Evolutionary conservation across 2,888 invertebrate species (phyloP).

Genomic region (Trichopoda pennipes): DNA sequence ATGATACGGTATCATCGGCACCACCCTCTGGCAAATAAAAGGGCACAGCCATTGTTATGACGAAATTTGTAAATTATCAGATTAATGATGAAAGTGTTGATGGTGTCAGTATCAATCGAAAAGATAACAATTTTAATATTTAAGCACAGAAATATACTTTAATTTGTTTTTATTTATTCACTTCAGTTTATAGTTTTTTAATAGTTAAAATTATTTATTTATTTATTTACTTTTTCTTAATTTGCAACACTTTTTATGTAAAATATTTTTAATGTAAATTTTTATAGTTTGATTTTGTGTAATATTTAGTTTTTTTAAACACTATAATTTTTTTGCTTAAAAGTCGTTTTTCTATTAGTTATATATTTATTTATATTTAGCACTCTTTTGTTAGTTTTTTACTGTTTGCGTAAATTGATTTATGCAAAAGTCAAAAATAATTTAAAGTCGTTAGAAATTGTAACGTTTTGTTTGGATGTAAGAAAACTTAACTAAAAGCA

Average conservation of each 20-base stretch:
- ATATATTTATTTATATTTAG: constrained; percentile 25
- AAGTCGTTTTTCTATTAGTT: constrained; percentile 43
- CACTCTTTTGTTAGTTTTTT: constrained; percentile 53
- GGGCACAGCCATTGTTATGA: constrained; percentile 80
- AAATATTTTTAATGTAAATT: background rate
- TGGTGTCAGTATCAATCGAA: constrained; percentile 45
- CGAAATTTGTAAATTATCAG: constrained; percentile 41
- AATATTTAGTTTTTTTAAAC: constrained; percentile 5
- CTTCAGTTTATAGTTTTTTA: constrained; percentile 24
- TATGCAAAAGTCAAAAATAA: constrained; percentile 55
- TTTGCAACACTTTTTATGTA: constrained; percentile 3
- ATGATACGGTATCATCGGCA: constrained; percentile 77
- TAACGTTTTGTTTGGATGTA: constrained; percentile 40
- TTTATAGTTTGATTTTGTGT: background rate
- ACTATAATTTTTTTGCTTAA: constrained; percentile 37
- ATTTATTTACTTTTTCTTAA: constrained; percentile 1
- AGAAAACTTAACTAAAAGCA: constrained; percentile 73
- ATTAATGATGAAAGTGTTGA: constrained; percentile 52
- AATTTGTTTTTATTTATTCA: constrained; percentile 39
- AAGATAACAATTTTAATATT: constrained; percentile 47
- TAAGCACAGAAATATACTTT: constrained; percentile 41
- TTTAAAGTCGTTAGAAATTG: constrained; percentile 49
- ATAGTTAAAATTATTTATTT: background rate
- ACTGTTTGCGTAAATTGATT: constrained; percentile 35
- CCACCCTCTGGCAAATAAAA: constrained; percentile 81